Conservation (phyloP, 1,140 invertebrate genomes). For the Cydia strobilella region DNA sequence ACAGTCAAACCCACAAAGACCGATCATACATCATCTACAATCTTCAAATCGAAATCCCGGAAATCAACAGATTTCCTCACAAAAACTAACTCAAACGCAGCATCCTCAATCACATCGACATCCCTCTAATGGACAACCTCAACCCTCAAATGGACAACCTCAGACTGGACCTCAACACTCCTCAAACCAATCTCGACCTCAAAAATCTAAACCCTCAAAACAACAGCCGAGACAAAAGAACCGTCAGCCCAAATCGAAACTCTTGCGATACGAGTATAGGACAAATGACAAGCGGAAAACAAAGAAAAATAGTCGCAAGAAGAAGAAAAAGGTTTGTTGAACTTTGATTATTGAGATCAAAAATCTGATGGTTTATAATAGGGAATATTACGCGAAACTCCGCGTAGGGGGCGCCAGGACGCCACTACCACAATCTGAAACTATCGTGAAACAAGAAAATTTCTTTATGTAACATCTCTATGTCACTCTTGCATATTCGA, state of each 20-base stretch:
- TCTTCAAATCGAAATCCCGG: neutral
- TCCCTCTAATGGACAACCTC: neutral
- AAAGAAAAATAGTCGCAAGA: conserved; percentile 46
- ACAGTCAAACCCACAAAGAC: neutral
- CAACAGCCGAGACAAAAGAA: neutral
- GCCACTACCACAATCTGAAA: too few species aligned
- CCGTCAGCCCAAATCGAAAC: neutral
- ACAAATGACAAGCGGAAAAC: conserved; percentile 40
- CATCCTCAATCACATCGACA: neutral
- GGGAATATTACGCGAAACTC: too few species aligned
- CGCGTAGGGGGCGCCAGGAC: too few species aligned
- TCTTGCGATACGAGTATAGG: neutral
- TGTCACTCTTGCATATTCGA: too few species aligned
- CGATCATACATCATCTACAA: neutral
- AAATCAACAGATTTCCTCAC: neutral
- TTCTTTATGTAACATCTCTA: too few species aligned
- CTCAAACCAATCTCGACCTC: conserved; percentile 1
- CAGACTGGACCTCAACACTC: neutral
- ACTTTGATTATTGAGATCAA: neutral
- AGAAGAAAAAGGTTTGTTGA: conserved; percentile 43
- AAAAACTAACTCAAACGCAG: neutral
- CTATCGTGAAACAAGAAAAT: too few species aligned
- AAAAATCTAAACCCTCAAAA: neutral
- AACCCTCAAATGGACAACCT: neutral
- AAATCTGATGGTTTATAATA: too few species aligned